Evolutionary conservation across 92 coral and sea anemone species (phyloP), one percentile per base, ranked within the genome.

Genomic region (Paramuricea clavata): DNA sequence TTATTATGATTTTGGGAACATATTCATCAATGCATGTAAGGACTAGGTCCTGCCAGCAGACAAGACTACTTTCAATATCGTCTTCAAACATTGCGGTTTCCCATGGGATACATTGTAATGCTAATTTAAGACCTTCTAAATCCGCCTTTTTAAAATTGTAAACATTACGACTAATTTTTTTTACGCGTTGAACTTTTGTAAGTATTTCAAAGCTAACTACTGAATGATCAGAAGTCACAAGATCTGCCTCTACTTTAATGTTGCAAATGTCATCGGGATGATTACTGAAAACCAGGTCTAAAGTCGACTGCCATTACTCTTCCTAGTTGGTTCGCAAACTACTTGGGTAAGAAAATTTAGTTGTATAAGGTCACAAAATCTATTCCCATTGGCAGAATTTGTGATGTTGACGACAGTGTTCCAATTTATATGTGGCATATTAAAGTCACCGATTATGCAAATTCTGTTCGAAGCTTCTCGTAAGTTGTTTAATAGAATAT

Each of bases 141-240:
- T 79, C 85, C 19, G 73, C 85, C 19, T 79, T 30, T 56, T 56
- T 79, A 65, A 79, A 36, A 79, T 79, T 79, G 43, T 79, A 50
- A 26, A 79, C 84, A 30, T 1, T 79, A 60, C 84, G 84, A 19
- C 73, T 17, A 12, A 65, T 19, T 79, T 79, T 79, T 12, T 52
- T 28, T 36, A n/a, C 19, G 23, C 72, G 72, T n/a, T 79, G 31
- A 39, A 50, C 47, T 54, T 79, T 79, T 52, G 25, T 49, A 34
- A 27, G 42, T 41, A 33, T 1, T 1, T 27, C 2, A 64, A 64
- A 64, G 31, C 71, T n/a, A 2, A 81, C 76, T 0, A 61, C 0
- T 0, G 32, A 52, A 64, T 81, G 86, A 65, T 81, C 86, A 62
- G 86, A 81, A 64, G 17, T 60, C n/a, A 81, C 76, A 36, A 28